Percentiles rank a stretch among this genome's conserved stretches.
phyloP scores from a whole-genome alignment of 2,888 invertebrate species.

The Alloplasta piceator region DNA sequence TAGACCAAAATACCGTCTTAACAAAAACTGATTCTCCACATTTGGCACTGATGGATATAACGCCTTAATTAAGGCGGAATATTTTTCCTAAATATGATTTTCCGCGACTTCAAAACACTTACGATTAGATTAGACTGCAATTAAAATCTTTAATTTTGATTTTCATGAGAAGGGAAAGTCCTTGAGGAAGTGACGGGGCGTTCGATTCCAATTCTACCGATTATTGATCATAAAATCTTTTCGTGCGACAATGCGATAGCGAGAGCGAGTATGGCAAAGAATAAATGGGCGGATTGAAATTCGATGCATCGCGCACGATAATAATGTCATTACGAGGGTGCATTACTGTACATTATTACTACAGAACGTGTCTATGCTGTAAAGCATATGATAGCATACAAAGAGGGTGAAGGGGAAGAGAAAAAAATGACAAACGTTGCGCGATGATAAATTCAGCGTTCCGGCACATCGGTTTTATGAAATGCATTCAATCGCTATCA shows the following conservation, averaged over 20 bases:
- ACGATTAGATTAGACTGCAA: too few relatives aligned
- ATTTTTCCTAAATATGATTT: too few relatives aligned
- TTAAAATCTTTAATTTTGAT: too few relatives aligned
- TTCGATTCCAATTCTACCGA: too few relatives aligned
- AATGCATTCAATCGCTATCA: not conserved
- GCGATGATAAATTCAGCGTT: conserved; percentile 8
- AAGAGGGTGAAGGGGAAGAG: not conserved
- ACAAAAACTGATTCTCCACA: too few relatives aligned
- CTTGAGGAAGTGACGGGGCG: too few relatives aligned
- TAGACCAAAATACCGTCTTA: too few relatives aligned
- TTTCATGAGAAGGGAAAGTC: too few relatives aligned
- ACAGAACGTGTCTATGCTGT: not conserved
- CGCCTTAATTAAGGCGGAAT: too few relatives aligned
- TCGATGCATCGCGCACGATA: not conserved
- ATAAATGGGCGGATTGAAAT: not conserved
- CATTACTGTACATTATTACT: not conserved
- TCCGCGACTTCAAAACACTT: too few relatives aligned
- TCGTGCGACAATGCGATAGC: not conserved
- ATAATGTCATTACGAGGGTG: not conserved
- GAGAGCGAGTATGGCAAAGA: not conserved
- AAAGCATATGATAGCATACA: not conserved
- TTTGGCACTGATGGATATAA: too few relatives aligned
- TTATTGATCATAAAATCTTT: not conserved
- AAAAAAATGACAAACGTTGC: not conserved
- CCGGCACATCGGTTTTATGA: not conserved